phyloP scores from a whole-genome alignment of 2,888 invertebrate species.

The Hypsopygia costalis region DNA sequence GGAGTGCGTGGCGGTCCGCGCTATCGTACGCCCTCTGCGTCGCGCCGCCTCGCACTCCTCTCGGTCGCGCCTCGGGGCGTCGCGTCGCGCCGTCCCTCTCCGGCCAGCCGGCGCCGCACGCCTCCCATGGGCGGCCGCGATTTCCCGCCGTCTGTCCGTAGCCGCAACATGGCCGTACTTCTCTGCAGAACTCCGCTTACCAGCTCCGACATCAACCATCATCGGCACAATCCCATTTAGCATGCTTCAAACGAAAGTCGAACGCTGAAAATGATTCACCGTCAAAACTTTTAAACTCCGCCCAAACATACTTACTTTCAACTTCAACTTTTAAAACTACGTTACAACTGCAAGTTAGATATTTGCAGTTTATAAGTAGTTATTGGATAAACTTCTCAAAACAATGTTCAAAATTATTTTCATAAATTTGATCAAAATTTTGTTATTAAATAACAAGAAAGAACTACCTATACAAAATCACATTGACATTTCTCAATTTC shows the following conservation, averaged over 20 bases:
- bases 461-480: too few species aligned
- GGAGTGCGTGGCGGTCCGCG: constrained; percentile 73
- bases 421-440: too few species aligned
- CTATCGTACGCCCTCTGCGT: constrained; percentile 78
- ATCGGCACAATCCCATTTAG: constrained; percentile 15
- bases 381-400: too few species aligned
- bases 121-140: constrained; percentile 79
- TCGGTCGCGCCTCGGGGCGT: constrained; percentile 42
- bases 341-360: too few species aligned
- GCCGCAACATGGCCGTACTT: constrained; percentile 74
- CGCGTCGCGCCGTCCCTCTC: constrained; percentile 52
- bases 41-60: constrained; percentile 79
- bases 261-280: not conserved
- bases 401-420: too few species aligned
- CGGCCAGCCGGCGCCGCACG: constrained; percentile 58
- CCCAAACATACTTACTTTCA: too few species aligned
- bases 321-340: too few species aligned
- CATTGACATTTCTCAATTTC: too few species aligned
- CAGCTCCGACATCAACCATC: constrained; percentile 44
- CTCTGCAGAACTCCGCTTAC: constrained; percentile 47
- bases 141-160: constrained; percentile 68
- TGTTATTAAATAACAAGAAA: too few species aligned
- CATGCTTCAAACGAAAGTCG: not conserved
- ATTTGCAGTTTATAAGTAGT: too few species aligned
- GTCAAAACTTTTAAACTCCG: constrained; percentile 1